These are phyloP conservation scores for Plebejus melissa DNA, from an alignment of 2,888 invertebrate species.

Conservation along the genomic window DNA sequence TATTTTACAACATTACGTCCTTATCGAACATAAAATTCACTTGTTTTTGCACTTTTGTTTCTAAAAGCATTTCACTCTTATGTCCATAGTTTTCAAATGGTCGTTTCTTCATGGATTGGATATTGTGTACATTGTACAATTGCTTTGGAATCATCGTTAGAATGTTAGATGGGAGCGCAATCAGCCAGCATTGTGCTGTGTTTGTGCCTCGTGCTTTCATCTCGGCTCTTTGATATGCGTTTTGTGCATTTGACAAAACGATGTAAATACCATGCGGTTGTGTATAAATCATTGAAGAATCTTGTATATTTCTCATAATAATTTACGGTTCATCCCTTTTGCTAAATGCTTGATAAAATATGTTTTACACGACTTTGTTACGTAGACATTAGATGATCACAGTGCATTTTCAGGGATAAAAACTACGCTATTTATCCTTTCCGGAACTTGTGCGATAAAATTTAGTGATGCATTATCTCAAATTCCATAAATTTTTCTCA, in stretches of 20 bases:
- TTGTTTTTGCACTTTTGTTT: neutral
- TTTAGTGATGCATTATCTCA: no score
- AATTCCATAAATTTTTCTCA: no score
- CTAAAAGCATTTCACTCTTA: neutral
- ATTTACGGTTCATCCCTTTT: neutral
- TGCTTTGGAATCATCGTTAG: constrained; percentile 15
- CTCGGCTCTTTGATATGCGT: constrained; percentile 16
- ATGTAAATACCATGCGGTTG: neutral
- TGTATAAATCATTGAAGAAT: neutral
- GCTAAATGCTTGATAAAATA: neutral
- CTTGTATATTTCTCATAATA: neutral
- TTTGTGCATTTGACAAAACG: constrained; percentile 12
- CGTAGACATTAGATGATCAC: no score
- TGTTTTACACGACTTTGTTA: no score
- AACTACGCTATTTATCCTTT: no score
- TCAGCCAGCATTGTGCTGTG: constrained; percentile 13
- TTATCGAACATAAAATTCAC: no score
- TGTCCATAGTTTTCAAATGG: neutral
- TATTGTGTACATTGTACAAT: constrained; percentile 12
- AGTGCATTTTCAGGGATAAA: no score
- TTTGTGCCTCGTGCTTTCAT: constrained; percentile 11
- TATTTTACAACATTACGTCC: no score
- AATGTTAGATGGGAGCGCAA: constrained; percentile 11
- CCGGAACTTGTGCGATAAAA: no score
- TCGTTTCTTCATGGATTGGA: neutral